phyloP scores from a whole-genome alignment of 2,888 invertebrate genomes.

The Escarpia spicata region DNA sequence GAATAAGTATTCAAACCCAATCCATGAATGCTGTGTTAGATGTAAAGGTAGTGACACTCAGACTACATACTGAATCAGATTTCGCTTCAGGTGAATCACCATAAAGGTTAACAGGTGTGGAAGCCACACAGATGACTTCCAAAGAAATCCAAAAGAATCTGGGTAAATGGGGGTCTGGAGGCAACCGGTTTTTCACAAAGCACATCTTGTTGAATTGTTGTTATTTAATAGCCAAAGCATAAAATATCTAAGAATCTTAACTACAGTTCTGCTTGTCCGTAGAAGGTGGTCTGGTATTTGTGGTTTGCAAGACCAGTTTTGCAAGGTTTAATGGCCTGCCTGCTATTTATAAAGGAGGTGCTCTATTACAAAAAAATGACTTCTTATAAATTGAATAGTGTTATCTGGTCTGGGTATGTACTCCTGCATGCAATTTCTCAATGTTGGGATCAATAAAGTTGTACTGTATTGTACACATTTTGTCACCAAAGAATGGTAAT shows the following conservation, averaged over 20 bases:
- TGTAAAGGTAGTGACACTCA: background rate
- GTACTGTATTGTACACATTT: background rate
- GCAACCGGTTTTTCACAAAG: background rate
- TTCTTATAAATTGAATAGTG: background rate
- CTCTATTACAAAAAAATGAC: background rate
- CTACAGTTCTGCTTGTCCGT: background rate
- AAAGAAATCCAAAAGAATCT: background rate
- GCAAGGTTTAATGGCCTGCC: background rate
- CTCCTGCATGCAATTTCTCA: no score
- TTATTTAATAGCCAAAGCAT: background rate
- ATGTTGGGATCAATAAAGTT: no score
- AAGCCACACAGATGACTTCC: background rate
- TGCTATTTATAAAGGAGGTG: background rate
- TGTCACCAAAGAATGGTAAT: no score
- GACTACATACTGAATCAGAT: background rate
- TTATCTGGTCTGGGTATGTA: background rate
- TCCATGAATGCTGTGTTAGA: background rate
- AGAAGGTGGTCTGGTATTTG: background rate
- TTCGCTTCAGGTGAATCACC: background rate
- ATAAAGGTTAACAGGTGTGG: background rate
- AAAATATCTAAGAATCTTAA: background rate
- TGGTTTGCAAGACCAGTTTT: background rate
- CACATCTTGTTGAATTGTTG: background rate
- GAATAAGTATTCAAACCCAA: background rate
- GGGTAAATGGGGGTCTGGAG: no score